Evolutionary conservation across 1,140 invertebrate genomes (phyloP).

Genomic region (Lasioglossum albipes): DNA sequence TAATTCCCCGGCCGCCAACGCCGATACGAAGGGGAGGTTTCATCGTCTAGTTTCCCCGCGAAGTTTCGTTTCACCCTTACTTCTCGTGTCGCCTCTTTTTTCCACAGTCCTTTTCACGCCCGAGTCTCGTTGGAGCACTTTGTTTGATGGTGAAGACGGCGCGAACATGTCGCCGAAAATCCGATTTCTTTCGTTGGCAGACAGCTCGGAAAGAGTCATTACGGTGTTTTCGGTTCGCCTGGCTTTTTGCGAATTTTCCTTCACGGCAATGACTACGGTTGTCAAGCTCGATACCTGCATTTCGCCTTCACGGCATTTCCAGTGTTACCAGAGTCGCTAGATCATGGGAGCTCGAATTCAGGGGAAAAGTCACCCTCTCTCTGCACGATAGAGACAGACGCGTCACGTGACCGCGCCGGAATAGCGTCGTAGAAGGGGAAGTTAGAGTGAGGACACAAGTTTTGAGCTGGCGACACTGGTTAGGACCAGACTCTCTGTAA

Average conservation of each 20-base stretch:
- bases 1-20: constrained; percentile 47
- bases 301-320: not conserved
- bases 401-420: too few relatives aligned
- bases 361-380: too few relatives aligned
- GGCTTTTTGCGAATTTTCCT: not conserved
- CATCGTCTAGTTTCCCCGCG: not conserved
- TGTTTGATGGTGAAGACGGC: constrained; percentile 33
- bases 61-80: not conserved
- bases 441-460: too few relatives aligned
- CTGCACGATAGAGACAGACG: too few relatives aligned
- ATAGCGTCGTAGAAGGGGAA: too few relatives aligned
- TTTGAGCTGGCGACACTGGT: too few relatives aligned
- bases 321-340: not conserved
- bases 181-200: constrained; percentile 38
- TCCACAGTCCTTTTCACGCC: constrained; percentile 10
- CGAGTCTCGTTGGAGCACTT: constrained; percentile 29
- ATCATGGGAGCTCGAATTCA: too few relatives aligned
- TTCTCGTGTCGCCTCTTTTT: not conserved
- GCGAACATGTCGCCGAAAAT: constrained; percentile 50
- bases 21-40: constrained; percentile 13
- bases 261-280: not conserved
- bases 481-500: too few relatives aligned
- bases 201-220: constrained; percentile 20
- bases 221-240: not conserved
- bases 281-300: not conserved